These are phyloP conservation scores for Bimastos eiseni DNA, from an alignment of 2,888 invertebrate species.

Conservation along the genomic window DNA sequence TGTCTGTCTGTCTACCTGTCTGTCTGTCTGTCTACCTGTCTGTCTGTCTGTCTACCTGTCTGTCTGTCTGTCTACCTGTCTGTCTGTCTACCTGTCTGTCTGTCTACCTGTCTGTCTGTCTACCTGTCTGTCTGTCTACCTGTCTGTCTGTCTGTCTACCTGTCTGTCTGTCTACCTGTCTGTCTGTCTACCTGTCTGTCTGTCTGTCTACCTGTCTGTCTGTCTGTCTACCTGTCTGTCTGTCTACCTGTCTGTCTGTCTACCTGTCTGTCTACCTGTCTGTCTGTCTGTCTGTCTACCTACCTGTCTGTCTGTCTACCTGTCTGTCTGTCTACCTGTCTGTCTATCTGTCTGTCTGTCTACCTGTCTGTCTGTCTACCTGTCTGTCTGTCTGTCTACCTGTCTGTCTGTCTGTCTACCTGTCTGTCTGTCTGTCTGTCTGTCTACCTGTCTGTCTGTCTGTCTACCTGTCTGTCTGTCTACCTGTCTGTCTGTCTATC, in stretches of 20 bases:
- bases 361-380: neutral
- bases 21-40: neutral
- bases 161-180: neutral
- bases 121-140: neutral
- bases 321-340: neutral
- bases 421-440: neutral
- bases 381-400: neutral
- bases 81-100: neutral
- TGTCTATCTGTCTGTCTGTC: neutral
- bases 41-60: neutral
- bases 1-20: neutral
- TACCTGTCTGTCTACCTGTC: too few relatives aligned
- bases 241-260: neutral
- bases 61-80: neutral
- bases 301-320: too few relatives aligned
- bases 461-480: neutral
- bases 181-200: neutral
- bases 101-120: neutral
- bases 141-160: neutral
- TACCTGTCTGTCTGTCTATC: neutral
- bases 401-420: neutral
- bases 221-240: neutral
- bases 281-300: too few relatives aligned
- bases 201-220: neutral
- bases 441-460: neutral